Evolutionary conservation across 2,888 invertebrate species (phyloP).

Genomic region (Dicycla oo): DNA sequence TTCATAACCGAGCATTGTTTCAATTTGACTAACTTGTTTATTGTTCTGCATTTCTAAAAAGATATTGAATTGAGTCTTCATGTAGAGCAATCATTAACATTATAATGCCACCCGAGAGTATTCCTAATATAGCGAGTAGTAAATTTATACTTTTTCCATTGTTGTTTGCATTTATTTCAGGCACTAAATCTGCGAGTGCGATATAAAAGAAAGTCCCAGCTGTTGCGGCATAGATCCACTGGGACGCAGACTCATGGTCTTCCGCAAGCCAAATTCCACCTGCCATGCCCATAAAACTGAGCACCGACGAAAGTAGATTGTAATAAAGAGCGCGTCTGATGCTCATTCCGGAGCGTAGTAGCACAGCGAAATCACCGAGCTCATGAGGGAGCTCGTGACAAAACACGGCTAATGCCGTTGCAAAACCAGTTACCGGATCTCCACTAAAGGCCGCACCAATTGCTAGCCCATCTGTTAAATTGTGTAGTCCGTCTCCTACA

Average conservation of each 20-base stretch:
- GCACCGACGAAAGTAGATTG: slow-evolving; percentile 93
- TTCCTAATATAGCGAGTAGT: slow-evolving; percentile 92
- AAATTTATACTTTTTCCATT: slow-evolving; percentile 89
- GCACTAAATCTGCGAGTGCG: slow-evolving; percentile 94
- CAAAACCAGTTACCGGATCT: slow-evolving; percentile 93
- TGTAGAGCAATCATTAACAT: slow-evolving; percentile 94
- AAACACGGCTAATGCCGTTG: slow-evolving; percentile 94
- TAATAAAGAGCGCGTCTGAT: slow-evolving; percentile 93
- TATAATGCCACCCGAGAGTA: slow-evolving; percentile 92
- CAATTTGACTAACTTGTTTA: slow-evolving; percentile 66
- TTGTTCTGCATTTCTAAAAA: slow-evolving; percentile 86
- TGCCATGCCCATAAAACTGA: slow-evolving; percentile 94
- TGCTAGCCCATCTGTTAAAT: slow-evolving; percentile 94
- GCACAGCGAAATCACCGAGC: slow-evolving; percentile 94
- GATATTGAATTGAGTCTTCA: slow-evolving; percentile 91
- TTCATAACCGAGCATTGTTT: slow-evolving; percentile 54
- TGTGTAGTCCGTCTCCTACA: slow-evolving; percentile 95
- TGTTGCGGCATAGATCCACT: slow-evolving; percentile 95
- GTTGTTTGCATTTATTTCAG: slow-evolving; percentile 90
- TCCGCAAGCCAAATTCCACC: slow-evolving; percentile 93
- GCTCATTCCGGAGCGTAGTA: slow-evolving; percentile 94
- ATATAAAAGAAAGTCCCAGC: slow-evolving; percentile 96
- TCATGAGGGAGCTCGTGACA: slow-evolving; percentile 96
- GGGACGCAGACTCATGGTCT: slow-evolving; percentile 92
- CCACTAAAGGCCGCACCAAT: slow-evolving; percentile 95